Conservation (phyloP, 2,113 vertebrate genomes). For the Phalacrocorax carbo region DNA sequence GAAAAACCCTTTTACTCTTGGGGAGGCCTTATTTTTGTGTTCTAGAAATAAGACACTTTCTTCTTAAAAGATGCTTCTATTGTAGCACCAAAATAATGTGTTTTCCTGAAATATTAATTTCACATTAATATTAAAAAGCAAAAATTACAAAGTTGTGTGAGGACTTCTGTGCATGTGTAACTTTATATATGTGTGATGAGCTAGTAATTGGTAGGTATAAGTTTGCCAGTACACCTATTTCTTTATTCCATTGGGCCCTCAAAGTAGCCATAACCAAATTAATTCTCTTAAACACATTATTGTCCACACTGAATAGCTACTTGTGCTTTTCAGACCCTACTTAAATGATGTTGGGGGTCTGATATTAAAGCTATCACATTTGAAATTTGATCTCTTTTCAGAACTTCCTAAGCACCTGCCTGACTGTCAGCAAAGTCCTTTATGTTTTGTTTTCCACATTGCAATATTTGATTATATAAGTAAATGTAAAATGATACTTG, state of each 20-base stretch:
- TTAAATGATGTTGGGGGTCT: not conserved
- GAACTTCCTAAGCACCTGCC: not conserved
- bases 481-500: not conserved
- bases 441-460: not conserved
- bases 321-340: not conserved
- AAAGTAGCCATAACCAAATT: not conserved
- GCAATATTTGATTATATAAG: not conserved
- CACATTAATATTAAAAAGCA: not conserved
- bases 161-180: not conserved
- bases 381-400: not conserved
- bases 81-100: not conserved
- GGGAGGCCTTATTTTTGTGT: not conserved
- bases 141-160: not conserved
- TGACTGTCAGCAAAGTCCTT: not conserved
- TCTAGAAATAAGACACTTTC: not conserved
- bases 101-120: not conserved
- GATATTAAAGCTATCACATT: not conserved
- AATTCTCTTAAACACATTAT: not conserved
- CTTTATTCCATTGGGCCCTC: not conserved
- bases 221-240: accelerated
- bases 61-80: not conserved
- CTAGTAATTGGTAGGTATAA: not conserved
- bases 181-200: not conserved
- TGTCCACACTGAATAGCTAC: not conserved
- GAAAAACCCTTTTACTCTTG: not conserved